phyloP scores from a whole-genome alignment of 2,888 invertebrate species.

The Punctoribates punctum region DNA sequence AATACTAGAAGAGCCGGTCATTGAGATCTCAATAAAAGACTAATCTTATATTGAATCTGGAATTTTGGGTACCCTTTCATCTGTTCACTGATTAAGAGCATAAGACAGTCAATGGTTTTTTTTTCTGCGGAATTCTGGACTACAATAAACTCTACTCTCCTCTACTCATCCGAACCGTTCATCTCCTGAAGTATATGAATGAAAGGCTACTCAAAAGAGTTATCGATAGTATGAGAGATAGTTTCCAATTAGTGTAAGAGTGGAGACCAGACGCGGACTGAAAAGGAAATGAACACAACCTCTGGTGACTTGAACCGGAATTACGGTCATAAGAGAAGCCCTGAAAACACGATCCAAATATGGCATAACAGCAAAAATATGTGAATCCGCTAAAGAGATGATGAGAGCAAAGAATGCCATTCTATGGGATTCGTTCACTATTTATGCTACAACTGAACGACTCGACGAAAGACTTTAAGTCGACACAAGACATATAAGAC shows the following conservation, averaged over 20 bases:
- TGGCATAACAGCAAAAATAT: slow-evolving; percentile 2
- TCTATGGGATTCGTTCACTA: background rate
- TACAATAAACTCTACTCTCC: too few species aligned
- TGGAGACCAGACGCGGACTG: slow-evolving; percentile 5
- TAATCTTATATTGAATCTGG: too few species aligned
- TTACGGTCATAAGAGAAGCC: slow-evolving; percentile 21
- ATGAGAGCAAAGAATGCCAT: slow-evolving; percentile 23
- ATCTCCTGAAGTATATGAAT: slow-evolving; percentile 5
- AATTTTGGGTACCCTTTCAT: too few species aligned
- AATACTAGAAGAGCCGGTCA: too few species aligned
- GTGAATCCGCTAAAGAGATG: slow-evolving; percentile 20
- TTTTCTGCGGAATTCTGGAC: too few species aligned
- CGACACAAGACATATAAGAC: slow-evolving; percentile 4
- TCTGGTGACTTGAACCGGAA: slow-evolving; percentile 20
- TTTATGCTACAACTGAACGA: background rate
- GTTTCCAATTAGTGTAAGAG: slow-evolving; percentile 30
- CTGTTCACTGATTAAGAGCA: too few species aligned
- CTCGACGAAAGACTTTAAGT: background rate
- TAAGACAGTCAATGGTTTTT: too few species aligned
- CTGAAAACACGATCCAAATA: slow-evolving; percentile 14
- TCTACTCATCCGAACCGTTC: too few species aligned
- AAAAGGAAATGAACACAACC: slow-evolving; percentile 26
- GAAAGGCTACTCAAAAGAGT: slow-evolving; percentile 17
- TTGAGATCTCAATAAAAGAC: too few species aligned
- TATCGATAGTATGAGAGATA: slow-evolving; percentile 20